Evolutionary conservation across 2,888 invertebrate genomes (phyloP).

Genomic region (Tupiocoris notatus): DNA sequence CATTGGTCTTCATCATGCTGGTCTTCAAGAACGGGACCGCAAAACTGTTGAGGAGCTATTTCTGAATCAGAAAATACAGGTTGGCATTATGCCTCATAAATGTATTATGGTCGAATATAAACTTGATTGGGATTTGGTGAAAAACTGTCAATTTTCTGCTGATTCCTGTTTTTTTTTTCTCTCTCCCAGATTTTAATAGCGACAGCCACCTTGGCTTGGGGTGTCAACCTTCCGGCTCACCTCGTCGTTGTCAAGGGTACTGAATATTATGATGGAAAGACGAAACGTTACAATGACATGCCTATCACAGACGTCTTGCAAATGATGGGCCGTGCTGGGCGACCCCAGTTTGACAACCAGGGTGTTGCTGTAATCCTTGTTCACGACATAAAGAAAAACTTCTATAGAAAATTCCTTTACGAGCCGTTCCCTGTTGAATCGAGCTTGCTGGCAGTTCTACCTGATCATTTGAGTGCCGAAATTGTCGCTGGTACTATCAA

Average conservation of each 20-base stretch:
- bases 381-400: slow-evolving; percentile 96
- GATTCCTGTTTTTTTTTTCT: too few relatives aligned
- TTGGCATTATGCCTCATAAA: too few relatives aligned
- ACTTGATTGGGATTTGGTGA: too few relatives aligned
- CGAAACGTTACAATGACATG: slow-evolving; percentile 96
- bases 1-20: slow-evolving; percentile 98
- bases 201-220: slow-evolving; percentile 98
- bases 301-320: slow-evolving; percentile 99
- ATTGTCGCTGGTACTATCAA: slow-evolving; percentile 93
- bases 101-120: too few relatives aligned
- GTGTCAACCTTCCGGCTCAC: slow-evolving; percentile 98
- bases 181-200: slow-evolving; percentile 76
- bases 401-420: slow-evolving; percentile 98
- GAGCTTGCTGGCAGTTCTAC: slow-evolving; percentile 81
- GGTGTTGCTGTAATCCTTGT: slow-evolving; percentile 86
- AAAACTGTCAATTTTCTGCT: too few relatives aligned
- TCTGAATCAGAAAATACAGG: slow-evolving; percentile 92
- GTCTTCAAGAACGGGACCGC: slow-evolving; percentile 88
- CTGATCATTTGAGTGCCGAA: slow-evolving; percentile 98
- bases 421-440: slow-evolving; percentile 99
- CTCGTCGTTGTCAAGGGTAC: slow-evolving; percentile 98
- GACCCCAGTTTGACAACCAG: slow-evolving; percentile 94
- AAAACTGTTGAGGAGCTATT: slow-evolving; percentile 90
- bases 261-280: slow-evolving; percentile 97
- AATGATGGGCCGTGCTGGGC: slow-evolving; percentile 99